phyloP scores from a whole-genome alignment of 2,797 vertebrate species.

The Protonibea diacanthus region DNA sequence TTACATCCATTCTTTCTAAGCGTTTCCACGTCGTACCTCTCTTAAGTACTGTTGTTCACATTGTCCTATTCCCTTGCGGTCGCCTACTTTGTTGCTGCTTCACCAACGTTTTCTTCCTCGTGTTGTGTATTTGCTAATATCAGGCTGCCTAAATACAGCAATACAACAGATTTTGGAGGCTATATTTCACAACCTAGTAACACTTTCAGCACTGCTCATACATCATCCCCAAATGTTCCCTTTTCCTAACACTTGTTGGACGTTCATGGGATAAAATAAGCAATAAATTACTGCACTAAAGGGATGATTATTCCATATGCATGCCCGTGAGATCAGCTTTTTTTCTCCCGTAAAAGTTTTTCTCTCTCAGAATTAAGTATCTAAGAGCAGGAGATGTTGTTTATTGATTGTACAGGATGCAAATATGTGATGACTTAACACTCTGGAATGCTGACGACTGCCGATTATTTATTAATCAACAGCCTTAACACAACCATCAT shows the following conservation, averaged over 20 bases:
- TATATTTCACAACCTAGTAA: background rate
- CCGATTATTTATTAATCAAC: conserved; percentile 21
- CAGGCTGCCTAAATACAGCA: background rate
- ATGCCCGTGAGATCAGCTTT: too few relatives aligned
- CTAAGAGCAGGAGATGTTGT: background rate
- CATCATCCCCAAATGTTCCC: background rate
- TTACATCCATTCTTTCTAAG: background rate
- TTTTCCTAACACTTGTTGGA: background rate
- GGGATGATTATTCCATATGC: too few relatives aligned
- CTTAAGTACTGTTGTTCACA: background rate
- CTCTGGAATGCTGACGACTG: background rate
- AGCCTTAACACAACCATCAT: conserved; percentile 8
- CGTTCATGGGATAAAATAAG: background rate
- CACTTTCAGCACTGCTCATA: background rate
- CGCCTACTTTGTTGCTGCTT: background rate
- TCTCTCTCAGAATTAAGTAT: background rate
- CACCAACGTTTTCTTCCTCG: background rate
- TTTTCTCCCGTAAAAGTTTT: background rate
- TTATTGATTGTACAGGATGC: background rate
- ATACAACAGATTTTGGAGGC: background rate
- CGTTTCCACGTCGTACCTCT: background rate
- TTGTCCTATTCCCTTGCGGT: background rate
- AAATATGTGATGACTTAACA: background rate
- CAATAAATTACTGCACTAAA: background rate
- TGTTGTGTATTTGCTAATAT: background rate